Evolutionary conservation across 2,113 vertebrate species (phyloP).

Genomic region (Tragelaphus scriptus): DNA sequence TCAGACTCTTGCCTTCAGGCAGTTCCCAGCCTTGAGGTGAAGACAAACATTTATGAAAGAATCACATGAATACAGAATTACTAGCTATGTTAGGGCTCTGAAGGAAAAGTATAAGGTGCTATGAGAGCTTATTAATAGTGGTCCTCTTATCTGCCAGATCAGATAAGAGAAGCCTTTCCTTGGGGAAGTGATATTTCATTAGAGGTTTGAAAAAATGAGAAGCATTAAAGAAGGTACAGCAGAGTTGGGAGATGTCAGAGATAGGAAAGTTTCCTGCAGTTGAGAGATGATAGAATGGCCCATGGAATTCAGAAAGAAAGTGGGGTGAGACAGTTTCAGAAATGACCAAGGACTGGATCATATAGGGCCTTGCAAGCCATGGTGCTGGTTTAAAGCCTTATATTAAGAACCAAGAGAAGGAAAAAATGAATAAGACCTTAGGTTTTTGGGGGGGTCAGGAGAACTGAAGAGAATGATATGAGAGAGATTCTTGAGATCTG

Average conservation of each 20-base stretch:
- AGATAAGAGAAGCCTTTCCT: background rate
- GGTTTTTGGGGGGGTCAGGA: background rate
- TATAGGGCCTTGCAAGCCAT: background rate
- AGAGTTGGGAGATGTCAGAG: background rate
- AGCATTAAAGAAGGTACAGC: background rate
- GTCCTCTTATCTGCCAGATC: background rate
- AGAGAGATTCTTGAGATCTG: background rate
- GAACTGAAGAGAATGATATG: background rate
- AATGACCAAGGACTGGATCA: background rate
- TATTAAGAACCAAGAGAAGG: background rate
- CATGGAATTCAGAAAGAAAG: background rate
- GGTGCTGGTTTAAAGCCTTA: background rate
- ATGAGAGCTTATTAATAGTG: background rate
- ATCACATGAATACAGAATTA: background rate
- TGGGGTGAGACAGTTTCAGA: background rate
- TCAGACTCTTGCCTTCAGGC: background rate
- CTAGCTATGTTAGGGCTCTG: background rate
- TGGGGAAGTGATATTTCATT: background rate
- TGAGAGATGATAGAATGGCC: background rate
- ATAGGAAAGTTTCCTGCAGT: background rate
- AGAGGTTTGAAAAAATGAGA: background rate
- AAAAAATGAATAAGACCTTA: background rate
- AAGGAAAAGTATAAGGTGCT: background rate
- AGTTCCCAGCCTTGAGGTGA: background rate
- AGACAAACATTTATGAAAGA: background rate